Evolutionary conservation across 92 coral and sea anemone genomes (phyloP), one percentile per base, ranked within the genome.

Genomic region (Pocillopora grandis): DNA sequence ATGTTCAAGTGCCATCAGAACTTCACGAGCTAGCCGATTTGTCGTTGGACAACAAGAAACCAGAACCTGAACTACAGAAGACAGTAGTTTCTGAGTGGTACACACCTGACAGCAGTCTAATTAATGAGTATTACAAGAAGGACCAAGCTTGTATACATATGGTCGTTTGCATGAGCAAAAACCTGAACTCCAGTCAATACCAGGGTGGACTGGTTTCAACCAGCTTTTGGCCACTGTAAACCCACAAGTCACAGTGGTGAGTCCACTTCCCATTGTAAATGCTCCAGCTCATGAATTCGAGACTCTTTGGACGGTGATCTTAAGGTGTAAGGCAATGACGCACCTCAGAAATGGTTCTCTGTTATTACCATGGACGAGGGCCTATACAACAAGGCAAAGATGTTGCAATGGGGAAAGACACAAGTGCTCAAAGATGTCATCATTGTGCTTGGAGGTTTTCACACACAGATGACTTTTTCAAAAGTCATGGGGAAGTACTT

Each of bases 111-210:
- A 85, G 71, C 48, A 80, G 5, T 3, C 6, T 66, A 48, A 79
- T 92, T 27, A 84, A 84, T 52, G 49, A 74, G 64, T 75, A 85
- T 13, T 79, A 42, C 63, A 67, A 83, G 92, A 92, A 92, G 65
- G 95, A 92, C 11, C 70, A 89, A 20, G 67, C 90, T 2, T 92
- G 95, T 92, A 66, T 80, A 59, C 61, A 89, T 21, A 21, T 52
- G 5, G 69, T 23, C 82, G 91, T 52, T 62, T 87, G 17, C 64
- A 27, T 18, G 62, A 87, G 60, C 83, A 76, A 52, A 82, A 66
- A 8, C 93, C 93, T 52, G 86, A 59, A 8, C 5, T 31, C 17
- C 67, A 59, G 68, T 15, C 8, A 12, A 15, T 59, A 31, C 67
- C 68, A 15, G 55, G 66, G 4, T 59, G 66, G 57, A 5, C 55